Evolutionary conservation across 1,140 invertebrate species (phyloP).

Genomic region (Trichonephila clavipes): DNA sequence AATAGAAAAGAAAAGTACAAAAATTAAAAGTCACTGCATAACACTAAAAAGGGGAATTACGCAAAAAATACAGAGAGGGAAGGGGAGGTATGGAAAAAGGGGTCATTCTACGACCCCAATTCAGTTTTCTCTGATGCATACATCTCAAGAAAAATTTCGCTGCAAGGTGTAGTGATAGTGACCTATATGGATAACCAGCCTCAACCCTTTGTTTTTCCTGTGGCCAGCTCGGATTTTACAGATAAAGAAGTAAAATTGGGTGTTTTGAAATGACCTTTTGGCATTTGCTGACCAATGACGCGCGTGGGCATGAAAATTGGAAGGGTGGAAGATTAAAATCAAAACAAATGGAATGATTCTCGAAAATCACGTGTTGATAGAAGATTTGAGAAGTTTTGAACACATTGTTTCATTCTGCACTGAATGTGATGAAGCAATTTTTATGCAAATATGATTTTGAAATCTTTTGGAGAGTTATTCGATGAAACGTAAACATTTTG

Average conservation of each 20-base stretch:
- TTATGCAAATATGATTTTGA: too few relatives aligned
- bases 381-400: background rate
- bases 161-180: background rate
- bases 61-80: background rate
- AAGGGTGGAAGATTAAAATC: background rate
- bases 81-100: background rate
- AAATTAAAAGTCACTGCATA: background rate
- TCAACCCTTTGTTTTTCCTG: slow-evolving; percentile 1
- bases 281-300: background rate
- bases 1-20: background rate
- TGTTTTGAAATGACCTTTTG: background rate
- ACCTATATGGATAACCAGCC: background rate
- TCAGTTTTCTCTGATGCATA: background rate
- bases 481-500: background rate
- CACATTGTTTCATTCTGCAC: too few relatives aligned
- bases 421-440: too few relatives aligned
- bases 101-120: background rate
- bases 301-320: background rate
- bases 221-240: background rate
- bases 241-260: background rate
- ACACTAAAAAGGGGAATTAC: too few relatives aligned
- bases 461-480: background rate
- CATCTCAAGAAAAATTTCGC: background rate
- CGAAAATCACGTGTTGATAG: background rate
- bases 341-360: background rate